Base-by-base conservation (phyloP, 2,888 invertebrate species). In the Lasioglossum leucozonium region DNA sequence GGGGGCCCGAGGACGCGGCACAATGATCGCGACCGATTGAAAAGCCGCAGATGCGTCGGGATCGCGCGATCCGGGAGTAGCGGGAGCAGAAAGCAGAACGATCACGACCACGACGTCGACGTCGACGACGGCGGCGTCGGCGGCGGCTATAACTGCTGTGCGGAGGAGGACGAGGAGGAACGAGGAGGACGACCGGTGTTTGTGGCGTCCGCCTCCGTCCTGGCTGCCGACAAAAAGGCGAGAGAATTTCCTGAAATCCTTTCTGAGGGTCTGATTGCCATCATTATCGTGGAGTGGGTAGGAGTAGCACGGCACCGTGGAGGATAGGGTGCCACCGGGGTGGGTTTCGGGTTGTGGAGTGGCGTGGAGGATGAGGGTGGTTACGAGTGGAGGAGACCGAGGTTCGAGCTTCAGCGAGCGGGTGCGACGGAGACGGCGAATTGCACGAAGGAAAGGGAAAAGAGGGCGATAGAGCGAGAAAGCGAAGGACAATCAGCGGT, bases 161-260 rank as follows among this genome's bases (percentile, higher is more conserved):
- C 22, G 67, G 34, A 34, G 34, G 34, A 65, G 34, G 22, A 75
- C 42, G 69, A 74, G 80, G 51, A 72, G 77, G 74, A 82, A 62
- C 82, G 78, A 87, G 85, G 90, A 89, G 89, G 92, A 92, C 91
- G 92, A 93, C 92, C 94, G 94, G 94, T 94, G 94, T 95, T 95
- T 94, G 94, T 91, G 93, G 94, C 94, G 94, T 94, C 94, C 94
- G 94, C 92, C 89, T 93, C 92, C 92, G 92, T 92, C 92, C 91
- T 91, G 93, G 92, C 91, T 83, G 92, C 94, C 94, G 95, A 94
- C 94, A 95, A 95, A 95, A 95, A 94, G 95, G 94, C 94, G 95
- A 95, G 95, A 94, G 95, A 95, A 95, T 95, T 95, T 95, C 94
- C 95, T 95, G 95, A 94, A 95, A 95, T 95, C 94, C 94, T 95